Evolutionary conservation across 64 coral and sea anemone species (phyloP), one percentile per base, ranked within the genome.

Genomic region (Acropora tenuis): DNA sequence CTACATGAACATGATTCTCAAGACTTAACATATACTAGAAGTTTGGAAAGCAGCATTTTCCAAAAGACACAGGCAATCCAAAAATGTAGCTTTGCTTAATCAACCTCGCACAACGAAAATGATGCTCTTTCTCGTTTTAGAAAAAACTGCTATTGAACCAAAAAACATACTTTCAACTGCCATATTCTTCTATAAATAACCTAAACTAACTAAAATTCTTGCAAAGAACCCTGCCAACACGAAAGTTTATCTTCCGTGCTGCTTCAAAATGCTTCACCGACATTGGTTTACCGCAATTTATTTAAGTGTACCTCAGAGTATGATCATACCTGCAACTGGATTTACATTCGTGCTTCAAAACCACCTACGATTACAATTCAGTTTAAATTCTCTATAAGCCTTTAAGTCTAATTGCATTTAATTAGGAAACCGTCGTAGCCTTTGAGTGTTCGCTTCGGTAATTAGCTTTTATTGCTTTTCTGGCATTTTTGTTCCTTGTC

Each of bases 391-490:
- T 43, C 65, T 71, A 9, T 43, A 15, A 85, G 17, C 6, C 82
- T 17, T 47, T 72, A 15, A 49, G 16, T 4, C 44, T 71, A 85
- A 85, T 85, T 85, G 82, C 65, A 41, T 16, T 71, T 85, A 69
- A 85, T 85, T 85, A 19, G 44, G 50, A 85, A 85, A 40, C 82
- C 17, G 61, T 17, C 16, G 6, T 5, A 41, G 6, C 82, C 20
- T 85, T 85, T 85, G 11, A 13, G 20, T 85, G 69, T 59, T 85
- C 5, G 48, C n/a, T 0, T 9, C 11, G 8, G 15, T 30, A 49
- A 85, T 68, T 81, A 71, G 43, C 61, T 71, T 85, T 44, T 71
- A 17, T 85, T 84, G 81, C 63, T 19, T 78, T 19, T 72, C 63
- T 8, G 69, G 82, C 66, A 4, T 47, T 48, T 13, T 71, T 2